Conservation (phyloP, 2,113 vertebrate species). For the Sebastes fasciatus region DNA sequence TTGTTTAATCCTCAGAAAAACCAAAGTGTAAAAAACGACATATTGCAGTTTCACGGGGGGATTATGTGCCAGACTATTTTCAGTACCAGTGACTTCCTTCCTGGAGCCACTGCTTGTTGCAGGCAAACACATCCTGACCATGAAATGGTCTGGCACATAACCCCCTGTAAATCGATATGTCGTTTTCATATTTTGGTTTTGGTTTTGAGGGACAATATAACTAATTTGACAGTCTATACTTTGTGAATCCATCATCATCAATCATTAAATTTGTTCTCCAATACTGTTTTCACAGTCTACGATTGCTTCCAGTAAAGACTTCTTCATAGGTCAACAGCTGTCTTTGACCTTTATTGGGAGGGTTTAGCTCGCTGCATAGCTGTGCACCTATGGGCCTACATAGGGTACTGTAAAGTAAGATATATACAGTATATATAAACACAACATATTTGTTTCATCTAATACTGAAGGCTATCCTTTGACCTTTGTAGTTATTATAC, state of each 20-base stretch:
- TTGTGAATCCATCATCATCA: not conserved
- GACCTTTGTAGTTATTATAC: no score
- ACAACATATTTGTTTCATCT: not conserved
- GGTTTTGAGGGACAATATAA: not conserved
- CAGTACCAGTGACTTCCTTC: not conserved
- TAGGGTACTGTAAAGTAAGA: not conserved
- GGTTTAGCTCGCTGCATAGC: not conserved
- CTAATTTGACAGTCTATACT: not conserved
- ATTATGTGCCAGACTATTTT: not conserved
- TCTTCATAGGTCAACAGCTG: not conserved
- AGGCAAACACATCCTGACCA: not conserved
- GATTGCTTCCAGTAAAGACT: slow-evolving; percentile 1
- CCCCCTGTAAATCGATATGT: not conserved
- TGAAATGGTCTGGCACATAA: slow-evolving; percentile 2
- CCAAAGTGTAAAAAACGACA: not conserved
- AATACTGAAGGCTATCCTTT: not conserved
- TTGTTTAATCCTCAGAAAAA: not conserved
- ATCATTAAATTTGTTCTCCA: not conserved
- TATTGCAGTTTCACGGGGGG: not conserved
- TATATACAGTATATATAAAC: not conserved
- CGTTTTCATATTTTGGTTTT: not conserved
- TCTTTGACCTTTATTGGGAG: not conserved
- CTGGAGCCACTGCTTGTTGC: not conserved
- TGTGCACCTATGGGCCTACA: not conserved
- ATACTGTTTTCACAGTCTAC: not conserved